Evolutionary conservation across 2,797 vertebrate species (phyloP).

Genomic region (Aplochiton taeniatus): DNA sequence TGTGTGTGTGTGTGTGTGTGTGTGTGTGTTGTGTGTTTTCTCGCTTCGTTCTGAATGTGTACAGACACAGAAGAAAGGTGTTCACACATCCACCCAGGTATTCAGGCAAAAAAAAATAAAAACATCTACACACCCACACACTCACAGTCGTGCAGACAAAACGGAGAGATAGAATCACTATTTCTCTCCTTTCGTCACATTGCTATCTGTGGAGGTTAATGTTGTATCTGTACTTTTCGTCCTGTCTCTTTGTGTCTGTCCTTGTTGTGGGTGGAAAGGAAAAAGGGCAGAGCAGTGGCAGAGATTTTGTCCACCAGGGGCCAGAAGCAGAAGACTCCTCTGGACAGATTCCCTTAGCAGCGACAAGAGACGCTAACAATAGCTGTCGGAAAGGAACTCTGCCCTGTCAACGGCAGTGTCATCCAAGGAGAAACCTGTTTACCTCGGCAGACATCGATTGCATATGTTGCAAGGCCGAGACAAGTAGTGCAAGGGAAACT

Average conservation of each 20-base stretch:
- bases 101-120: too few relatives aligned
- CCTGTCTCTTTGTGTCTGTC: constrained; percentile 17
- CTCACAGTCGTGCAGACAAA: too few relatives aligned
- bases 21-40: too few relatives aligned
- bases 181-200: too few relatives aligned
- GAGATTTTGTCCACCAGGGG: background rate
- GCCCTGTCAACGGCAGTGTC: constrained; percentile 38
- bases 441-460: constrained; percentile 23
- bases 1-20: too few relatives aligned
- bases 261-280: constrained; percentile 25
- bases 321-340: constrained; percentile 28
- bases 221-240: background rate
- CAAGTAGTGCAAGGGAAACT: background rate
- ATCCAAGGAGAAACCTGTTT: constrained; percentile 43
- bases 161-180: too few relatives aligned
- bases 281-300: constrained; percentile 21
- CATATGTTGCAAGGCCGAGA: constrained; percentile 36
- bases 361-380: constrained; percentile 47
- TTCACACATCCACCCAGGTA: background rate
- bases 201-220: too few relatives aligned
- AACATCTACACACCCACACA: too few relatives aligned
- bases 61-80: background rate
- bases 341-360: constrained; percentile 38
- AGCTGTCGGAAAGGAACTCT: constrained; percentile 48
- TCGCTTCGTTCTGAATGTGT: background rate